Evolutionary conservation across 2,797 vertebrate species (phyloP).

Genomic region (Cossypha caffra): DNA sequence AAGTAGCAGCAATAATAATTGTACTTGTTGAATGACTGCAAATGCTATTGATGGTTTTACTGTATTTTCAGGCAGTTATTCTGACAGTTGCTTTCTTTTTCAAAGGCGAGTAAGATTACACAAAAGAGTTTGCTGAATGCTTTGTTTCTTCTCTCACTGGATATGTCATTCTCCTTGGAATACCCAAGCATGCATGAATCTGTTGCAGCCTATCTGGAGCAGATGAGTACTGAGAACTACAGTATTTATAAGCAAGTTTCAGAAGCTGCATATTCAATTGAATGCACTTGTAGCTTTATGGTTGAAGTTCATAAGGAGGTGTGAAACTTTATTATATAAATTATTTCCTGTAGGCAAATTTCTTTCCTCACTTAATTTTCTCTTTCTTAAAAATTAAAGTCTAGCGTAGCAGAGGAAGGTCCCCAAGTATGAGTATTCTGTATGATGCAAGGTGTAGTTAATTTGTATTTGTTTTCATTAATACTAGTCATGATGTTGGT

Average conservation of each 20-base stretch:
- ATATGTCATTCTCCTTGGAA: conserved; percentile 83
- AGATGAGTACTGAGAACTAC: conserved; percentile 88
- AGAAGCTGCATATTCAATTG: conserved; percentile 83
- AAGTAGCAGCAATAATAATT: background rate
- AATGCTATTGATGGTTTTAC: background rate
- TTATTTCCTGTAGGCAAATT: background rate
- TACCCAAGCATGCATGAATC: conserved; percentile 88
- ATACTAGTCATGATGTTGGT: background rate
- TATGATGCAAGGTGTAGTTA: background rate
- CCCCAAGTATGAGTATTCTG: fast-evolving
- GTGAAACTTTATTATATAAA: background rate
- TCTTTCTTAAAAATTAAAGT: background rate
- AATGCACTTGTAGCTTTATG: conserved; percentile 89
- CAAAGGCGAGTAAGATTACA: conserved; percentile 84
- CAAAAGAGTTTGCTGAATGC: conserved; percentile 84
- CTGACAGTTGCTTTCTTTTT: background rate
- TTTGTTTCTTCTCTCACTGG: conserved; percentile 88
- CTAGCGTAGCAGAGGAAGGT: background rate
- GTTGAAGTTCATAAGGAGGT: conserved; percentile 86
- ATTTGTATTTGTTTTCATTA: background rate
- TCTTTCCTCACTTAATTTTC: background rate
- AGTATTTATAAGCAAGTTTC: conserved; percentile 84
- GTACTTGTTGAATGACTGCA: background rate
- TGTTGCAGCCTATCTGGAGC: conserved; percentile 90
- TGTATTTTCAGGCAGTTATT: background rate